Percentiles rank a stretch among this genome's conserved stretches.
Evolutionary conservation across 2,888 invertebrate genomes (phyloP).

Genomic region (Anticlea derivata): DNA sequence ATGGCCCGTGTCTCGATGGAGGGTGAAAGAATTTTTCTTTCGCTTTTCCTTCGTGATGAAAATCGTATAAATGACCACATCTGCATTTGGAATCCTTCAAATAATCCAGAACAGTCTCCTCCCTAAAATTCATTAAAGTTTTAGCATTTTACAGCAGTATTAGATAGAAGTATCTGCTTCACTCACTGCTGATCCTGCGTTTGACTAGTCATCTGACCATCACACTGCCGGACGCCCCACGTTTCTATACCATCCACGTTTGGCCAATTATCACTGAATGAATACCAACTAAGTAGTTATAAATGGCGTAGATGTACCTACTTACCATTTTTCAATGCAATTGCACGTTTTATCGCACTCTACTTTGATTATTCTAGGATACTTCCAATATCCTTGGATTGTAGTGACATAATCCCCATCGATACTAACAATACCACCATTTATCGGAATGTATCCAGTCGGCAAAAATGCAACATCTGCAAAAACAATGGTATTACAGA

Average conservation of each 20-base stretch:
- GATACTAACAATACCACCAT: conserved; percentile 48
- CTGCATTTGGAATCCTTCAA: conserved; percentile 60
- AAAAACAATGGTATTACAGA: conserved; percentile 23
- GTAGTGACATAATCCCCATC: conserved; percentile 44
- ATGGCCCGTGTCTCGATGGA: conserved; percentile 53
- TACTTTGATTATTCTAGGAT: conserved; percentile 45
- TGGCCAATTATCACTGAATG: no score
- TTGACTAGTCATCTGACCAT: no score
- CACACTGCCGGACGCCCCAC: no score
- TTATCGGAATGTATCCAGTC: conserved; percentile 65
- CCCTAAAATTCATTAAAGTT: conserved; percentile 51
- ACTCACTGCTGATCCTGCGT: no score
- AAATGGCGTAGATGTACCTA: not conserved
- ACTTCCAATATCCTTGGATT: conserved; percentile 60
- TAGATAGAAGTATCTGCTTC: no score
- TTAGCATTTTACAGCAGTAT: no score
- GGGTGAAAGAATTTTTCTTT: conserved; percentile 64
- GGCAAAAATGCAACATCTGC: conserved; percentile 56
- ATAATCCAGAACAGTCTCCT: conserved; percentile 52
- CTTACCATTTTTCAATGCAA: conserved; percentile 63
- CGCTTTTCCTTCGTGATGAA: conserved; percentile 48
- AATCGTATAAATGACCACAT: conserved; percentile 71
- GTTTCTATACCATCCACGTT: no score
- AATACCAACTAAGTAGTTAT: no score
- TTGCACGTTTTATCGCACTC: conserved; percentile 60